Percentiles rank a stretch among this genome's conserved stretches.
These are phyloP conservation scores for Enoplosus armatus DNA, from an alignment of 2,797 vertebrate species.

Conservation along the genomic window DNA sequence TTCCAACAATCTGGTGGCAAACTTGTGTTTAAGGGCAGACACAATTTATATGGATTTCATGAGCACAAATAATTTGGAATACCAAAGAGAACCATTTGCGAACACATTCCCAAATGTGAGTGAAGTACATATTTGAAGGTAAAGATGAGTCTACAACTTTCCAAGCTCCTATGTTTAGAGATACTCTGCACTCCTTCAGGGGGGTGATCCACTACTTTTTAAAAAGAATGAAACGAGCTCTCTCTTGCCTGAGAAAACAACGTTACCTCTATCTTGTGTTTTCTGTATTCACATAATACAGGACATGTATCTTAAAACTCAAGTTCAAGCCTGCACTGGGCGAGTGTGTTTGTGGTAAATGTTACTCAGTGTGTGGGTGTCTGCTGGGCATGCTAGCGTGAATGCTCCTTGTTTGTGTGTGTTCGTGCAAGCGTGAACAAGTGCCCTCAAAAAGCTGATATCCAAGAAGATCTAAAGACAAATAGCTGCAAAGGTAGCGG, in stretches of 20 bases:
- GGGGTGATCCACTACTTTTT: neutral
- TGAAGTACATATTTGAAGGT: neutral
- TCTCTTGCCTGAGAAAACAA: conserved; percentile 7
- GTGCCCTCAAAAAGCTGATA: conserved; percentile 44
- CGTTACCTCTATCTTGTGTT: neutral
- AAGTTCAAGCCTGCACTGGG: conserved; percentile 25
- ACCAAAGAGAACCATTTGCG: neutral
- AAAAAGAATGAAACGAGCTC: neutral
- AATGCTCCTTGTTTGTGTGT: conserved; percentile 14
- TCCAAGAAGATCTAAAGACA: conserved; percentile 67
- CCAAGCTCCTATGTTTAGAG: neutral
- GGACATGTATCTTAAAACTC: conserved; percentile 16
- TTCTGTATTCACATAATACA: conserved; percentile 18
- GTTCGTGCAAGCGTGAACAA: conserved; percentile 24
- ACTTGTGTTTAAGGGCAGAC: neutral
- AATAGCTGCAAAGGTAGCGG: conserved; percentile 60
- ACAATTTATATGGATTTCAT: neutral
- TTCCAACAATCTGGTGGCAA: neutral
- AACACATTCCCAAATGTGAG: neutral
- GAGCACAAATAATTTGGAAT: neutral
- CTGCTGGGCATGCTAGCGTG: neutral
- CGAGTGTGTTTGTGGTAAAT: conserved; percentile 7
- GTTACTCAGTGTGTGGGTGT: neutral
- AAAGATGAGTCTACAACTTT: neutral
- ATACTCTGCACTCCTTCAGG: neutral